A percentile compares a stretch with the other conserved stretches of the same genome.
phyloP scores from a whole-genome alignment of 2,888 invertebrate genomes.

The Argyra leucocephala region DNA sequence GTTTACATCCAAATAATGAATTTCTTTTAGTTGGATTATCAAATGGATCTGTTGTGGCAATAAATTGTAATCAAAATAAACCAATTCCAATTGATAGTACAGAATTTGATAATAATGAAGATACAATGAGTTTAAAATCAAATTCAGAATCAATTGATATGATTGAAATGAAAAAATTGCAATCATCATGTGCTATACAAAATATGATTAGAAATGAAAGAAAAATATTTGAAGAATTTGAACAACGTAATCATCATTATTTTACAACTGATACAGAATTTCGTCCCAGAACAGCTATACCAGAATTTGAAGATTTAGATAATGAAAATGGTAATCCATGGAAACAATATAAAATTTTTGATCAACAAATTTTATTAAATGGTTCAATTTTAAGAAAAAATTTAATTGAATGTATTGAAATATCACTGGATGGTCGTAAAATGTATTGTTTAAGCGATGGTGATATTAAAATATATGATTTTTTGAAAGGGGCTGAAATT shows the following conservation, averaged over 20 bases:
- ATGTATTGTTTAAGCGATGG: constrained; percentile 37
- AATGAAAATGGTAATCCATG: constrained; percentile 21
- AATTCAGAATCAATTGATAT: background rate
- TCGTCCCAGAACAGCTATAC: constrained; percentile 33
- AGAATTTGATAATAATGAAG: background rate
- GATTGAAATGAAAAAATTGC: constrained; percentile 15
- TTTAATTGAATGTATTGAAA: constrained; percentile 34
- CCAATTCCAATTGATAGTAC: background rate
- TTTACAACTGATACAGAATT: constrained; percentile 21
- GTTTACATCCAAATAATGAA: constrained; percentile 34
- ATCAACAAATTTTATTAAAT: constrained; percentile 36
- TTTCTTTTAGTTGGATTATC: constrained; percentile 39
- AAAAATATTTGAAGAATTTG: constrained; percentile 25
- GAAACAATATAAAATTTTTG: constrained; percentile 33
- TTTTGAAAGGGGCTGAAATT: constrained; percentile 20
- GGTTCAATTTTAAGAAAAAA: constrained; percentile 36
- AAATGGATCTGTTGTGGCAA: constrained; percentile 39
- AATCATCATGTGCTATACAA: constrained; percentile 40
- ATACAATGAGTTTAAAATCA: background rate
- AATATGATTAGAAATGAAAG: constrained; percentile 41
- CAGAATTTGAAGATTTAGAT: constrained; percentile 25
- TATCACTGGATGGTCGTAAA: constrained; percentile 36
- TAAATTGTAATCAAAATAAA: constrained; percentile 34
- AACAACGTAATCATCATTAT: background rate
- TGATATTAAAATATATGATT: constrained; percentile 34